Evolutionary conservation across 2,888 invertebrate species (phyloP).

Genomic region (Chymomyza caudatula): DNA sequence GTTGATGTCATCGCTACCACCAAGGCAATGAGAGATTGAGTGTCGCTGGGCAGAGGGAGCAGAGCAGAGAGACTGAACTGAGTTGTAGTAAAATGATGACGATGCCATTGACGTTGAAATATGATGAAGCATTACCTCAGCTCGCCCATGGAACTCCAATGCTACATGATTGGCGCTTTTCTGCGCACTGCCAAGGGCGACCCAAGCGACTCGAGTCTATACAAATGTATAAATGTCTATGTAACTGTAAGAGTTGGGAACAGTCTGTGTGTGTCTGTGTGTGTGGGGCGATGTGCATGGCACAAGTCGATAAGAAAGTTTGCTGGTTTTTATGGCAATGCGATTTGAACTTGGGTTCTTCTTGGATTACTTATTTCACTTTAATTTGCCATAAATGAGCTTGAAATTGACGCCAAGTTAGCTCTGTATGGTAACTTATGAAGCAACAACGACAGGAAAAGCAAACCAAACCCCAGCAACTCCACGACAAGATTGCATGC

Average conservation of each 20-base stretch:
- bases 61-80: constrained; percentile 1
- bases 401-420: constrained; percentile 50
- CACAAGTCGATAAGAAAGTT: constrained; percentile 49
- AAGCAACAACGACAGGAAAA: background rate
- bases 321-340: background rate
- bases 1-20: constrained; percentile 69
- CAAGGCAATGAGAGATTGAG: background rate
- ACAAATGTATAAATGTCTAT: background rate
- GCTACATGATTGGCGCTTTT: constrained; percentile 47
- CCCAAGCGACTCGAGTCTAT: background rate
- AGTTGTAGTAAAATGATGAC: constrained; percentile 66
- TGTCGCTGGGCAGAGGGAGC: background rate
- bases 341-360: background rate
- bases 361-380: constrained; percentile 32
- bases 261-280: background rate
- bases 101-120: constrained; percentile 71
- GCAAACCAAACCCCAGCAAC: background rate
- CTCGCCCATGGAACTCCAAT: background rate
- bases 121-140: constrained; percentile 63
- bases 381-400: constrained; percentile 69
- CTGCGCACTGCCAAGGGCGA: background rate
- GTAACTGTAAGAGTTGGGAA: background rate
- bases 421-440: background rate
- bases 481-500: background rate
- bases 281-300: constrained; percentile 32